Percentiles rank a stretch among this genome's conserved stretches.
phyloP scores from a whole-genome alignment of 2,113 vertebrate species.

The Xenus cinereus region DNA sequence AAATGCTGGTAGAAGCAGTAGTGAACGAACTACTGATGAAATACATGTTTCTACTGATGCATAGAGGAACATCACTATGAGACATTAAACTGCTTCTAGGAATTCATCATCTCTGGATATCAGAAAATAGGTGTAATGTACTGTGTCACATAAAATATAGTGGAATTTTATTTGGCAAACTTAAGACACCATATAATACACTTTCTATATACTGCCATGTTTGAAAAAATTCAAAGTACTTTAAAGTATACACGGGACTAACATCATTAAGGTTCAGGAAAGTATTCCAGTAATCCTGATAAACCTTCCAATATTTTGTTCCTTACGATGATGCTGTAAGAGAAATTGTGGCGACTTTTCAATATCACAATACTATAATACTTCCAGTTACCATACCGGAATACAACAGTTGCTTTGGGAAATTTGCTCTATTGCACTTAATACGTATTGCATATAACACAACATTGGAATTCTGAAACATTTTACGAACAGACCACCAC shows the following conservation, averaged over 20 bases:
- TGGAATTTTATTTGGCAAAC: neutral
- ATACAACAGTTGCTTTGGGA: neutral
- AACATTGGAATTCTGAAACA: neutral
- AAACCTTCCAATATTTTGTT: neutral
- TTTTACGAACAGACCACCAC: neutral
- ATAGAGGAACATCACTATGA: neutral
- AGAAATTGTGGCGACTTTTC: neutral
- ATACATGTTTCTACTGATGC: neutral
- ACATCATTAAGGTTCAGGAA: neutral
- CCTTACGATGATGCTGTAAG: neutral
- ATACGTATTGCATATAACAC: neutral
- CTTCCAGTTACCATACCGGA: neutral
- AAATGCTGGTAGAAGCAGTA: neutral
- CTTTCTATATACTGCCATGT: neutral
- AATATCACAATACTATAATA: neutral
- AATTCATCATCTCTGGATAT: neutral
- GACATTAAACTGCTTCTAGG: neutral
- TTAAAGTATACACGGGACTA: neutral
- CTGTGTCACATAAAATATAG: neutral
- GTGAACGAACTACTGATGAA: neutral
- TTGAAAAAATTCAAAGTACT: neutral
- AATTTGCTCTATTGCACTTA: neutral
- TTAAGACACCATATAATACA: neutral
- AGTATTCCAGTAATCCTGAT: neutral
- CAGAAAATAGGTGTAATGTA: neutral